Base-by-base conservation (phyloP, 2,113 vertebrate species). In the Chaetodon auriga region DNA sequence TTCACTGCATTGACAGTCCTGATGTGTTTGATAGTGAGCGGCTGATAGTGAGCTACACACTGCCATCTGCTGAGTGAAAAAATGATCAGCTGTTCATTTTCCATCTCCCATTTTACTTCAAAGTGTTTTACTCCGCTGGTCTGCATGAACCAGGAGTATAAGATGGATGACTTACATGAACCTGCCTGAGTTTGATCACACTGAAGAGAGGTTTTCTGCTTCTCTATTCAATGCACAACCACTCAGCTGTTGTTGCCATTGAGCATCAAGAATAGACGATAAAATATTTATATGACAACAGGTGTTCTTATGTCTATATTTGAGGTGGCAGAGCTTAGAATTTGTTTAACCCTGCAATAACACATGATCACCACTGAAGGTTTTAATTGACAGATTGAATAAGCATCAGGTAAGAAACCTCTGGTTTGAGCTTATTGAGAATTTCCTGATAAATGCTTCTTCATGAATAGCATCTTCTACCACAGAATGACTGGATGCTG, bases 31-130 rank as follows among this genome's bases (percentile, higher is more conserved):
- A 71, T 68, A n/a, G 15, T 4, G n/a, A 71, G 45, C 48, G 41
- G 48, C 35, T n/a, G 4, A 60, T 30, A 30, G 30, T 30, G 45
- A 89, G 86, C 18, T 16, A 18, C 80, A 91, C 81, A 87, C 72
- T 81, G 91, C 90, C 90, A 84, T 58, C 92, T 93, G 82, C 82
- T 90, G 91, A 69, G 38, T 23, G 15, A 45, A 63, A 43, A 64
- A 7, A n/a, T 2, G 10, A 75, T 19, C 72, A 53, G n/a, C 35
- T 11, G 41, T 9, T 23, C 1, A 46, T 70, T 23, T 9, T 41
- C 6, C 6, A 57, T 21, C 82, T 78, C 73, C 62, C 73, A 68
- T 84, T 73, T 83, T 73, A 63, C 18, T 60, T 38, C 14, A 30
- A 53, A 63, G 35, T 18, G 69, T 51, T 55, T 69, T 3, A 57